phyloP scores from a whole-genome alignment of 2,888 invertebrate genomes.

The Agrotis ipsilon region DNA sequence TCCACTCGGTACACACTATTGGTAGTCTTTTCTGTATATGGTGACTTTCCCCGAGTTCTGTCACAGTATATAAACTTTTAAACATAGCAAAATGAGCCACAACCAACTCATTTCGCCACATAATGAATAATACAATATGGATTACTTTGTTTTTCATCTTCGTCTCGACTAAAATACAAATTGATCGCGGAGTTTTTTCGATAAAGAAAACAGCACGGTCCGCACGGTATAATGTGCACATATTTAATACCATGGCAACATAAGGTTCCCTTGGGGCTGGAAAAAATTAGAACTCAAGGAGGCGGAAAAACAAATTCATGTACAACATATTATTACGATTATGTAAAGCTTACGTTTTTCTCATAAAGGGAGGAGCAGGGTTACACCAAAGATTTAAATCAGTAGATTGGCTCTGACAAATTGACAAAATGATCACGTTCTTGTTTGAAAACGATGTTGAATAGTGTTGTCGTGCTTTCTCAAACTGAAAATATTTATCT shows the following conservation, averaged over 20 bases:
- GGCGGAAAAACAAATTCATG: constrained; percentile 33
- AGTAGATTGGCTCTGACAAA: not conserved
- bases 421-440: not conserved
- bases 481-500: not conserved
- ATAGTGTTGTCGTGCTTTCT: not conserved
- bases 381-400: not conserved
- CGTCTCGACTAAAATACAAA: constrained; percentile 9
- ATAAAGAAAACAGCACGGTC: constrained; percentile 16
- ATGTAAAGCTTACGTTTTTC: constrained; percentile 6
- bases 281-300: constrained; percentile 50
- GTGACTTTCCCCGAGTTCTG: too few relatives aligned
- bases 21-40: not conserved
- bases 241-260: constrained; percentile 25
- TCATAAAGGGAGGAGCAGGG: constrained; percentile 22
- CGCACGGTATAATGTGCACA: constrained; percentile 1
- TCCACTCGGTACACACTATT: not conserved
- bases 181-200: constrained; percentile 1
- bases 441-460: not conserved
- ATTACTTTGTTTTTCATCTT: not conserved
- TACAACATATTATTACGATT: constrained; percentile 20
- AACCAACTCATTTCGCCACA: not conserved
- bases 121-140: too few relatives aligned
- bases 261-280: constrained; percentile 23
- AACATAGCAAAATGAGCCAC: too few relatives aligned
- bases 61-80: too few relatives aligned